phyloP scores from a whole-genome alignment of 2,888 invertebrate species.

The Cosmorhoe ocellata region DNA sequence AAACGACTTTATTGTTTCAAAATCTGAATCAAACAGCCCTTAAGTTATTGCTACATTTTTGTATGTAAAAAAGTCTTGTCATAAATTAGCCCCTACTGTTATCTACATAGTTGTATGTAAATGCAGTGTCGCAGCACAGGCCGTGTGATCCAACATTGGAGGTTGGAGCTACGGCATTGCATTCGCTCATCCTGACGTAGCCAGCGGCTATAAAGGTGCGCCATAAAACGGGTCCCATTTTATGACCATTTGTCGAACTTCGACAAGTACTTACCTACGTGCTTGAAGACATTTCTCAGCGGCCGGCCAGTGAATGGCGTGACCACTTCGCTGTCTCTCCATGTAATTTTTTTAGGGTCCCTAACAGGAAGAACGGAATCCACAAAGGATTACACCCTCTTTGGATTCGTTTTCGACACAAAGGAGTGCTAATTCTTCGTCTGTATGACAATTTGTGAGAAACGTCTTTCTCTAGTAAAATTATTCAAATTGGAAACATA shows the following conservation, averaged over 20 bases:
- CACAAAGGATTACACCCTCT: too few relatives aligned
- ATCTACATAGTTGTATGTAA: constrained; percentile 22
- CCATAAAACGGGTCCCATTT: constrained; percentile 78
- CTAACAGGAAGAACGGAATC: too few relatives aligned
- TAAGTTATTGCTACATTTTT: too few relatives aligned
- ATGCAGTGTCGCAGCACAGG: constrained; percentile 37
- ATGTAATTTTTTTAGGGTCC: constrained; percentile 40
- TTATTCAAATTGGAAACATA: too few relatives aligned
- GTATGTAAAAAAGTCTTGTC: too few relatives aligned
- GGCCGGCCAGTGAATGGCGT: constrained; percentile 65
- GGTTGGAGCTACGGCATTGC: constrained; percentile 47
- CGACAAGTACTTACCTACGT: constrained; percentile 46
- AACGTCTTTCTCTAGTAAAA: too few relatives aligned
- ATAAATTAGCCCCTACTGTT: background rate
- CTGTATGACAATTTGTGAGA: too few relatives aligned
- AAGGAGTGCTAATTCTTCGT: too few relatives aligned
- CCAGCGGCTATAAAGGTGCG: constrained; percentile 75
- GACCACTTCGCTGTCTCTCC: constrained; percentile 59
- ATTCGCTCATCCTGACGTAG: constrained; percentile 69
- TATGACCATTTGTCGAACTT: constrained; percentile 80
- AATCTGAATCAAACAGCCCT: too few relatives aligned
- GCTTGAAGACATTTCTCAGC: constrained; percentile 74
- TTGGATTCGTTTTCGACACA: too few relatives aligned
- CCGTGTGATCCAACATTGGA: constrained; percentile 43
- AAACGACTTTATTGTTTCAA: too few relatives aligned